phyloP scores from a whole-genome alignment of 2,888 invertebrate species.

The Zelleria hepariella region DNA sequence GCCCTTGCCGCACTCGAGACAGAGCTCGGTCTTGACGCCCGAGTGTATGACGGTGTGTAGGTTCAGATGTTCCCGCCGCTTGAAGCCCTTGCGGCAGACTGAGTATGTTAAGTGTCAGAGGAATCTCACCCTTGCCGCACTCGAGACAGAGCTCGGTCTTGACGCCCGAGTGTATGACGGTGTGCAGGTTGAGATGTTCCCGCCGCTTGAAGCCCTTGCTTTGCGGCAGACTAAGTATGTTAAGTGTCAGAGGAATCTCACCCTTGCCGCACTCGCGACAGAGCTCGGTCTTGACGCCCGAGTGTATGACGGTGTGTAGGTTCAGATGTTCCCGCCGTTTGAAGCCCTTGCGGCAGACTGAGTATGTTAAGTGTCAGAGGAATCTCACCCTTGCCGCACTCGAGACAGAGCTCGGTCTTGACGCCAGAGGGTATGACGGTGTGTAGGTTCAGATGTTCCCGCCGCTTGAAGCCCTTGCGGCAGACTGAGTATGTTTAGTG shows the following conservation, averaged over 20 bases:
- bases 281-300: constrained; percentile 86
- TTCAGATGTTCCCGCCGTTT: constrained; percentile 87
- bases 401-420: constrained; percentile 83
- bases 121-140: constrained; percentile 78
- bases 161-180: constrained; percentile 87
- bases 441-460: constrained; percentile 87
- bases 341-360: constrained; percentile 83
- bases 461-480: constrained; percentile 36
- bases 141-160: constrained; percentile 85
- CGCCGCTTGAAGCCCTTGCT: constrained; percentile 87
- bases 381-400: constrained; percentile 77
- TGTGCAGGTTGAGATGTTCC: constrained; percentile 86
- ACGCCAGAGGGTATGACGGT: constrained; percentile 88
- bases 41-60: constrained; percentile 88
- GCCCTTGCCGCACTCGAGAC: constrained; percentile 81
- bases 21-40: constrained; percentile 86
- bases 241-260: too few species aligned
- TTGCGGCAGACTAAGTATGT: too few species aligned
- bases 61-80: constrained; percentile 86
- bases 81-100: constrained; percentile 86
- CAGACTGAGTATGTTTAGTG: constrained; percentile 61
- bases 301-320: constrained; percentile 87
- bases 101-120: too few species aligned
- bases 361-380: constrained; percentile 60
- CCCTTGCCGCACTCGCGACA: constrained; percentile 83